Percentiles rank a stretch among this genome's conserved stretches.
Evolutionary conservation across 2,113 vertebrate species (phyloP).

Genomic region (Chiloscyllium plagiosum): DNA sequence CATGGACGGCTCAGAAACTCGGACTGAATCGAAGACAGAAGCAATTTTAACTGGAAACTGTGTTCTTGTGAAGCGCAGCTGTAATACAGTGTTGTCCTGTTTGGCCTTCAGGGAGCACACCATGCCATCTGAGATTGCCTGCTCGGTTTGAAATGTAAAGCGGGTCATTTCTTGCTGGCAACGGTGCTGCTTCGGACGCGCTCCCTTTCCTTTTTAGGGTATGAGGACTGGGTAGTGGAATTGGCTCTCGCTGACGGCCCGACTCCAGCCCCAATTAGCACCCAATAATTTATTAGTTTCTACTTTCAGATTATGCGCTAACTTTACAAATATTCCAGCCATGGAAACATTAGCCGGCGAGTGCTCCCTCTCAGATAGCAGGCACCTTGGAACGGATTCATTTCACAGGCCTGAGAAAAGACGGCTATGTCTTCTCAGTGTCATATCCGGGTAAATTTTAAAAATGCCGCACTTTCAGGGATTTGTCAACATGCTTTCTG

Average conservation of each 20-base stretch:
- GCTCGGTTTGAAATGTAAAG: conserved; percentile 26
- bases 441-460: not conserved
- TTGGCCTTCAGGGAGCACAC: not conserved
- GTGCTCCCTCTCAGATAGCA: conserved; percentile 53
- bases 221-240: conserved; percentile 68
- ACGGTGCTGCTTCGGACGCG: conserved; percentile 60
- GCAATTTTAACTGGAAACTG: not conserved
- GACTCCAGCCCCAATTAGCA: conserved; percentile 74
- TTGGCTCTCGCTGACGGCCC: conserved; percentile 66
- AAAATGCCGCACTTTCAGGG: not conserved
- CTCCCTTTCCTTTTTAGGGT: conserved; percentile 74
- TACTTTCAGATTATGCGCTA: conserved; percentile 78
- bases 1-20: not conserved
- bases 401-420: not conserved
- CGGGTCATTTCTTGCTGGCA: conserved; percentile 59
- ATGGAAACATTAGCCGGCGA: conserved; percentile 72
- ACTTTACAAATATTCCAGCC: conserved; percentile 80
- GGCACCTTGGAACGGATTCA: conserved; percentile 24
- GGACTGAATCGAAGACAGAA: not conserved
- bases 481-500: not conserved
- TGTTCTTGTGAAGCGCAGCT: not conserved
- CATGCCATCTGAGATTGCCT: not conserved
- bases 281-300: conserved; percentile 78
- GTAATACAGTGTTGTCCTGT: not conserved
- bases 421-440: not conserved